Percentiles rank a stretch among this genome's conserved stretches.
Conservation (phyloP, 2,888 invertebrate genomes). For the Penaeus monodon region DNA sequence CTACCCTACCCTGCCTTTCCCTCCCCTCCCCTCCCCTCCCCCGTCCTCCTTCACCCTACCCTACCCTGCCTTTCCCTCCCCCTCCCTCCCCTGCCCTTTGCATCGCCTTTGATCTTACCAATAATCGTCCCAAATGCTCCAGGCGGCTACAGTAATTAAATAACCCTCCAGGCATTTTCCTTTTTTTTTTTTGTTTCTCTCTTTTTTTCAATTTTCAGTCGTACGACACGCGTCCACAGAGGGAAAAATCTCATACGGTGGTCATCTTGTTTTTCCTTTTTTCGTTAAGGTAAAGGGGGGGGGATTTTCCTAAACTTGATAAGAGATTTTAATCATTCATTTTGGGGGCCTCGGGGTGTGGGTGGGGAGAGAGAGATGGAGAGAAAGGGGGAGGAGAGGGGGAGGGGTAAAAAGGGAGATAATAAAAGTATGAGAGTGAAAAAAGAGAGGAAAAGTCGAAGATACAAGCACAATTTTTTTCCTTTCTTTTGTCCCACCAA, state of each 20-base stretch:
- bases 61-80: not conserved
- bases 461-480: too few species aligned
- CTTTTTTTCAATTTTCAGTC: not conserved
- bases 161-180: not conserved
- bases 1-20: too few species aligned
- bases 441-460: too few species aligned
- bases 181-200: not conserved
- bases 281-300: constrained; percentile 10
- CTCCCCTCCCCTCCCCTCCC: too few species aligned
- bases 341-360: too few species aligned
- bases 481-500: too few species aligned
- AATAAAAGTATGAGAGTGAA: too few species aligned
- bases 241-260: not conserved
- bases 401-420: not conserved
- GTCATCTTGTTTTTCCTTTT: constrained; percentile 3
- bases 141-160: not conserved
- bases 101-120: not conserved
- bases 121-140: not conserved
- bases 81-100: not conserved
- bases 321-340: not conserved
- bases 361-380: not conserved
- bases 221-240: not conserved
- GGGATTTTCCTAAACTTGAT: not conserved
- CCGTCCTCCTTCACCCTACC: not conserved
- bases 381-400: not conserved